These are phyloP conservation scores for Agrotis exclamationis DNA, from an alignment of 2,888 invertebrate species.

Conservation along the genomic window DNA sequence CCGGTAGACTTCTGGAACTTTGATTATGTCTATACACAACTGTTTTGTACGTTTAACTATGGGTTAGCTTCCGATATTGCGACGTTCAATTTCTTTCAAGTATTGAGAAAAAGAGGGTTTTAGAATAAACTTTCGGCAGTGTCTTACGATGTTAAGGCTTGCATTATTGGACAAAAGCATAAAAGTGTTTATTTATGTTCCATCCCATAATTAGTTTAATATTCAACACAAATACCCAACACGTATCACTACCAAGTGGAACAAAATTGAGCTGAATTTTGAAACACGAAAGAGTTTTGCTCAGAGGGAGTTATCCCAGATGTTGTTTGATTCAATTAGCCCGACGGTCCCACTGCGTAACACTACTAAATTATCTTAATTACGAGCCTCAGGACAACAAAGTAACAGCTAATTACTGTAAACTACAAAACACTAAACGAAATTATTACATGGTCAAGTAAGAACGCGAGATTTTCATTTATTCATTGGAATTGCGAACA, in stretches of 20 bases:
- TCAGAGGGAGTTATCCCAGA: slow-evolving; percentile 74
- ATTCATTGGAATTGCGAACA: slow-evolving; percentile 15
- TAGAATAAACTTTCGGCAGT: background rate
- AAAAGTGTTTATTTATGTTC: background rate
- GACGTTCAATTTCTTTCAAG: slow-evolving; percentile 25
- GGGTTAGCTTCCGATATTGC: slow-evolving; percentile 39
- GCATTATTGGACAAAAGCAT: background rate
- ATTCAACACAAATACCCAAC: slow-evolving; percentile 28
- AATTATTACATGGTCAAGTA: slow-evolving; percentile 40
- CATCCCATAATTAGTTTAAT: slow-evolving; percentile 11
- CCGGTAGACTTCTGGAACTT: slow-evolving; percentile 77
- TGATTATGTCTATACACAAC: slow-evolving; percentile 61
- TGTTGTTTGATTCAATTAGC: slow-evolving; percentile 81
- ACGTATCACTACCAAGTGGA: slow-evolving; percentile 30
- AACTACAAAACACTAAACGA: slow-evolving; percentile 69
- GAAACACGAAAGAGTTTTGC: slow-evolving; percentile 69
- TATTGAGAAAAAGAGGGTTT: slow-evolving; percentile 17
- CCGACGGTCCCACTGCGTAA: slow-evolving; percentile 68
- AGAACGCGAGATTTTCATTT: slow-evolving; percentile 15
- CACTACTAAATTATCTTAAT: slow-evolving; percentile 80
- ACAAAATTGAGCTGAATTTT: slow-evolving; percentile 30
- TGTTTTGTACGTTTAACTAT: slow-evolving; percentile 59
- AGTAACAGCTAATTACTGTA: slow-evolving; percentile 77
- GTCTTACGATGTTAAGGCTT: background rate
- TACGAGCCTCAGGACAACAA: slow-evolving; percentile 75